These are phyloP conservation scores for Hippocampus barbouri DNA, from an alignment of 2,113 vertebrate genomes.

Conservation along the genomic window DNA sequence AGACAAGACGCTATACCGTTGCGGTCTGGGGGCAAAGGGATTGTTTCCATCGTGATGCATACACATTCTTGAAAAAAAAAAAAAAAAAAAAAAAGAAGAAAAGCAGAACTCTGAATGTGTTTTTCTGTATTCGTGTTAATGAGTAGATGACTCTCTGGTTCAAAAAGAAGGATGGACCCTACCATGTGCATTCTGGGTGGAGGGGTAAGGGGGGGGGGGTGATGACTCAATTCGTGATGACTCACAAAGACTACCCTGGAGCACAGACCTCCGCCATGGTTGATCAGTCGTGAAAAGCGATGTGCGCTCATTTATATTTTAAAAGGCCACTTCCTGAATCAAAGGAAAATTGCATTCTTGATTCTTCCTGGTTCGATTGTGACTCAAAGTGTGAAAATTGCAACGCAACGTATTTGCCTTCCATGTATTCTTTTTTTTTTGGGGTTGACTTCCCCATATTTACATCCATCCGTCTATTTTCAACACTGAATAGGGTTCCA, in stretches of 20 bases:
- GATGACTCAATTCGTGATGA: slow-evolving; percentile 1
- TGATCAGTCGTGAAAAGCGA: not conserved
- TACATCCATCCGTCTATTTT: no score
- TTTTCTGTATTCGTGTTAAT: not conserved
- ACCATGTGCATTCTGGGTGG: not conserved
- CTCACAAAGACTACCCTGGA: not conserved
- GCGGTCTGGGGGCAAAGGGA: no score
- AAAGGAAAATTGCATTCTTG: not conserved
- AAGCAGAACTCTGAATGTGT: no score
- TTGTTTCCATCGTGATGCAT: no score
- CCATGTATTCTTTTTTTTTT: no score
- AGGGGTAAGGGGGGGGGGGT: not conserved
- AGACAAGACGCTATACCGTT: no score
- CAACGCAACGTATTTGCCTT: no score
- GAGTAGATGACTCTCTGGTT: not conserved
- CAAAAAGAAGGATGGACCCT: not conserved
- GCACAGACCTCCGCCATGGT: not conserved
- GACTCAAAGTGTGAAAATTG: not conserved
- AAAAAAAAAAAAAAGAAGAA: no score
- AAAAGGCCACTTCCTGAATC: not conserved
- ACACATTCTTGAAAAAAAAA: no score
- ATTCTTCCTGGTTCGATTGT: not conserved
- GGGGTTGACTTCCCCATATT: no score
- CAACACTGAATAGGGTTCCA: no score
- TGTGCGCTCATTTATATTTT: not conserved